Base-by-base conservation (phyloP, 2,888 invertebrate genomes). In the Chrysomela aeneicollis region DNA sequence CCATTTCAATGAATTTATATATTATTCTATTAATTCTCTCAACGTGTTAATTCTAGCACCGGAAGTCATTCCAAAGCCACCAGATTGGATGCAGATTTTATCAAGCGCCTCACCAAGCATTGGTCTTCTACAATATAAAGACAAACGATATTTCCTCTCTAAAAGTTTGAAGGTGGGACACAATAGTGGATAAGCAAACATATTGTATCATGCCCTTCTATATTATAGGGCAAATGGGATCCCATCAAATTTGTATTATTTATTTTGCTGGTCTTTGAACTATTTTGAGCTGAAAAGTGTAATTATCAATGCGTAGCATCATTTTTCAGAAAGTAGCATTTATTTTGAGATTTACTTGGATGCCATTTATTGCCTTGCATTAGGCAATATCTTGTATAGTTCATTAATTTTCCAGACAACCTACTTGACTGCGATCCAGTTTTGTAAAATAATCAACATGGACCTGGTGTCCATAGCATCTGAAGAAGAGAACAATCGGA, bases 381-480 rank as follows among this genome's bases (percentile, higher is more conserved):
- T n/a, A n/a, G n/a, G n/a, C n/a, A n/a, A n/a, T n/a, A n/a, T n/a
- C n/a, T n/a, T n/a, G n/a, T n/a, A n/a, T n/a, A n/a, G n/a, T n/a
- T n/a, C n/a, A 32, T 42, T 18, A 19, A n/a, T 1, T 9, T 49
- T 64, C 18, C 49, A 64, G 64, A 52, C 58, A 10, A 64, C 49
- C 2, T 64, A 57, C 12, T 46, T 58, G 35, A 53, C 59, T 50
- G 66, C 66, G 10, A 18, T 66, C n/a, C 55, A 66, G 35, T 59
- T 66, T 8, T 66, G 66, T 35, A 55, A 66, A 32, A 50, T 62
- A 15, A 62, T 66, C 1, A 54, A 66, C 1, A 66, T 66, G 66
- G 46, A 62, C 17, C 35, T 66, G 12, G 62, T 66, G 0, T 35
- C 62, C 5, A 62, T 66, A 22, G 22, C 46, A 12, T 62, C 62